Evolutionary conservation across 2,797 vertebrate species (phyloP).

Genomic region (Aldrovandia affinis): DNA sequence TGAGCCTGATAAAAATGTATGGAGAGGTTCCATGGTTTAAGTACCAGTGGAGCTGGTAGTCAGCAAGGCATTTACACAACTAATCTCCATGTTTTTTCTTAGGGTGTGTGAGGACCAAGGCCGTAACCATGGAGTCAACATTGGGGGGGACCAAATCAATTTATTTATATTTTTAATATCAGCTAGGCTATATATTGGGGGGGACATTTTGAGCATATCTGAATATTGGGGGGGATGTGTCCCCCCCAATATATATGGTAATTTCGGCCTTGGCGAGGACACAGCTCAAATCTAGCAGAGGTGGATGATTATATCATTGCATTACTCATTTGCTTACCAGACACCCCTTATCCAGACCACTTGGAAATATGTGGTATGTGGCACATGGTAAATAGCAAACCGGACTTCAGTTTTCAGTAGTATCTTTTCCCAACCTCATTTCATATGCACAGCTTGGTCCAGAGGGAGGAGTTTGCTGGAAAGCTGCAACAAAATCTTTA

Average conservation of each 20-base stretch:
- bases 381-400: not conserved
- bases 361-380: not conserved
- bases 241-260: too few relatives aligned
- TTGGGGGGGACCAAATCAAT: too few relatives aligned
- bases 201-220: too few relatives aligned
- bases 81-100: not conserved
- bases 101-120: not conserved
- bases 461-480: not conserved
- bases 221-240: too few relatives aligned
- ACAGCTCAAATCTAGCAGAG: conserved; percentile 1
- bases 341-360: not conserved
- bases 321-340: conserved; percentile 3
- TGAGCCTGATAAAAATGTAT: not conserved
- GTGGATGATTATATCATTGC: conserved; percentile 10
- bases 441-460: not conserved
- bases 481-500: not conserved
- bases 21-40: not conserved
- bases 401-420: not conserved
- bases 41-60: not conserved
- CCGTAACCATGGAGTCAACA: too few relatives aligned
- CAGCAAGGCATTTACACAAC: not conserved
- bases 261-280: too few relatives aligned
- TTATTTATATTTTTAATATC: too few relatives aligned
- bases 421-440: not conserved
- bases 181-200: too few relatives aligned